Evolutionary conservation across 1,140 invertebrate species (phyloP), one percentile per base, ranked within the genome.

Genomic region (Halesus radiatus): DNA sequence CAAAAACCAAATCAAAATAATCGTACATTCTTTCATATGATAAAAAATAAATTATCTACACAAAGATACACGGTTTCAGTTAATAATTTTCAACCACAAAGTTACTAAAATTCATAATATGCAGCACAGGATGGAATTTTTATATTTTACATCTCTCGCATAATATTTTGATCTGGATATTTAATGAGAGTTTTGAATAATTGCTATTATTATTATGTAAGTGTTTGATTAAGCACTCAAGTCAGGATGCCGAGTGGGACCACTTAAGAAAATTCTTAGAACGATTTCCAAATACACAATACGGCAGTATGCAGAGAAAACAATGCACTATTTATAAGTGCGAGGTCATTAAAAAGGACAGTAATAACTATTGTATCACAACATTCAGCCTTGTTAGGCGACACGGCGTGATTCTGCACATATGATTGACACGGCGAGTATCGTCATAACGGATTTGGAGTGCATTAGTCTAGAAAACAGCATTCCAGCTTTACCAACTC

Each of bases 381-480:
- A 29, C 62, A 15, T n/a, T n/a, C 26, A 10, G 22, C 62, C 16
- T 45, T 45, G 37, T 45, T 45, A 18, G 54, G 20, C 54, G 54
- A 56, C n/a, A n/a, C 20, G 54, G 20, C 56, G 20, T 22, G 56
- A 20, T 60, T 20, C 23, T 29, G 62, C 10, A 29, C 62, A n/a
- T 29, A 29, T 15, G 22, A 66, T 45, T 26, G 56, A 60, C 80
- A 72, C 70, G 20, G 53, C 32, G 32, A 16, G 52, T 4, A 52
- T 64, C 75, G 15, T 66, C 56, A 58, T 81, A 81, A 81, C 80
- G 80, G 80, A 81, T 81, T 81, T 73, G 76, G 76, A 66, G 76
- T 66, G 26, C 75, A 75, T 81, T 81, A 81, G 76, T 81, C 80
- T 81, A 81, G 76, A 78, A 81, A 81, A 81, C 80, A 78, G 80